Evolutionary conservation across 1,140 invertebrate genomes (phyloP).

Genomic region (Carcinoscorpius rotundicauda): DNA sequence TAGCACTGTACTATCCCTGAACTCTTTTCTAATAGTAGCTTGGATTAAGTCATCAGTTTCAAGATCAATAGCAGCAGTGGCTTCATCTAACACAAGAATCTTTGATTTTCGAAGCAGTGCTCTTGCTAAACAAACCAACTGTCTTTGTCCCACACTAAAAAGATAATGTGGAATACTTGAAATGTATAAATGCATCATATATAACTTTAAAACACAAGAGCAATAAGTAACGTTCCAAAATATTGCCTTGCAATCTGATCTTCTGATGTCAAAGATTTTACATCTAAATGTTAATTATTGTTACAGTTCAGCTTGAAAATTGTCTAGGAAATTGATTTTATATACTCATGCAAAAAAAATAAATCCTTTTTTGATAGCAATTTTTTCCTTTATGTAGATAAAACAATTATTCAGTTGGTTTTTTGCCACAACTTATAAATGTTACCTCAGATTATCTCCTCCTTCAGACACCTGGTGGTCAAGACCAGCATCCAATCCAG

Average conservation of each 20-base stretch:
- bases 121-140: conserved; percentile 61
- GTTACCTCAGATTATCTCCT: conserved; percentile 33
- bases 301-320: no score
- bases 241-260: no score
- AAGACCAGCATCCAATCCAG: conserved; percentile 39
- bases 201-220: no score
- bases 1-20: conserved; percentile 35
- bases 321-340: no score
- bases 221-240: no score
- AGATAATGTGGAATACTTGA: conserved; percentile 44
- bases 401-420: no score
- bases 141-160: conserved; percentile 35
- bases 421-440: no score
- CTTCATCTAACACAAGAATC: conserved; percentile 70
- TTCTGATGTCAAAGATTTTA: no score
- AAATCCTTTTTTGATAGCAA: no score
- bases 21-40: conserved; percentile 26
- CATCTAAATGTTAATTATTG: no score
- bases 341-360: no score
- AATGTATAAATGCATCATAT: conserved; percentile 35
- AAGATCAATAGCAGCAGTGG: conserved; percentile 70
- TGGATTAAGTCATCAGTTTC: conserved; percentile 28
- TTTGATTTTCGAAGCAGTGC: conserved; percentile 57
- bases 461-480: conserved; percentile 35
- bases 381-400: no score